Evolutionary conservation across 2,113 vertebrate genomes (phyloP).

Genomic region (Todiramphus saurophagus): DNA sequence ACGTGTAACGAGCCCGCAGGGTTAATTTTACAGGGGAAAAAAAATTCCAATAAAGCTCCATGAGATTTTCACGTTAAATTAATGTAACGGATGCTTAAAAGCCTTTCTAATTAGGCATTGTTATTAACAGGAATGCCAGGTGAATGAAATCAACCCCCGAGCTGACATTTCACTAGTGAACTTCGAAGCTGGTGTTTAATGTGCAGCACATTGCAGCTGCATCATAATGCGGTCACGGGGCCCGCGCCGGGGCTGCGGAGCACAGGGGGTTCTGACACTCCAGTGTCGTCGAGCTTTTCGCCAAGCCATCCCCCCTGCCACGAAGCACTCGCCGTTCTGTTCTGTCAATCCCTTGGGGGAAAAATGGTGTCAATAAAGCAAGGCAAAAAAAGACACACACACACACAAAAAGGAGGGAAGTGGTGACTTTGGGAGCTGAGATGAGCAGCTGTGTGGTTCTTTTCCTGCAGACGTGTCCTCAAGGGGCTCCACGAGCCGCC

Average conservation of each 20-base stretch:
- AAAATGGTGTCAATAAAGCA: background rate
- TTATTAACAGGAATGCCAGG: slow-evolving; percentile 77
- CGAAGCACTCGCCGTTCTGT: background rate
- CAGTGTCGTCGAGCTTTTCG: background rate
- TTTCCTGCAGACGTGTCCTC: background rate
- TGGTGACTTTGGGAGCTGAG: background rate
- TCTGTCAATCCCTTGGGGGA: background rate
- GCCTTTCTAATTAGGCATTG: slow-evolving; percentile 79
- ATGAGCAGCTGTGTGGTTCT: background rate
- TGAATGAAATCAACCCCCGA: slow-evolving; percentile 69
- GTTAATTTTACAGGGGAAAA: slow-evolving; percentile 73
- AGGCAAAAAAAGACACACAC: background rate
- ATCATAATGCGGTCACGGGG: background rate
- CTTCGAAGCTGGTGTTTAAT: slow-evolving; percentile 41
- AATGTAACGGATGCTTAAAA: slow-evolving; percentile 80
- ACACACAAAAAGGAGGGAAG: background rate
- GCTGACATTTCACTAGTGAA: slow-evolving; percentile 63
- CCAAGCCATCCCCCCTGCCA: background rate
- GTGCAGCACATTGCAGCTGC: background rate
- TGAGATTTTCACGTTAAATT: slow-evolving; percentile 77
- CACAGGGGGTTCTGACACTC: background rate
- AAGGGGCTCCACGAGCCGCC: slow-evolving; percentile 7
- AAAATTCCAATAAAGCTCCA: slow-evolving; percentile 73
- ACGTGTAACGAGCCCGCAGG: slow-evolving; percentile 76
- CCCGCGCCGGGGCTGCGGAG: background rate